Evolutionary conservation across 2,888 invertebrate species (phyloP).

Genomic region (Ditula angustiorana): DNA sequence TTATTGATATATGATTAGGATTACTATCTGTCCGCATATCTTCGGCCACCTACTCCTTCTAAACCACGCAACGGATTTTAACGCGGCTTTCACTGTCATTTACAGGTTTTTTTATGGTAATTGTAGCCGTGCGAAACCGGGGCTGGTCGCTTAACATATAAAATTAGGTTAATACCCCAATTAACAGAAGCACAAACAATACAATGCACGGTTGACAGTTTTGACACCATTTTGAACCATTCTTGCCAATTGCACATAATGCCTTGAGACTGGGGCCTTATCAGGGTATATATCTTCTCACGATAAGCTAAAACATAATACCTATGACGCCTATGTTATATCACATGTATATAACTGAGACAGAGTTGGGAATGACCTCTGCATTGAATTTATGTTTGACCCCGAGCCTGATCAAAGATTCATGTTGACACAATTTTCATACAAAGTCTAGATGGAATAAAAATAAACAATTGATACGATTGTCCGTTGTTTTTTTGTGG

Average conservation of each 20-base stretch:
- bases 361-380: conserved; percentile 24
- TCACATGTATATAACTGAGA: conserved; percentile 19
- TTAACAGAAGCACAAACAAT: conserved; percentile 9
- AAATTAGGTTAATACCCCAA: conserved; percentile 14
- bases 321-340: conserved; percentile 8
- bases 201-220: conserved; percentile 9
- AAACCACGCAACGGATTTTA: too few species aligned
- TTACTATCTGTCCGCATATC: too few species aligned
- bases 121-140: background rate
- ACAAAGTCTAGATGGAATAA: too few species aligned
- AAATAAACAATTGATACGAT: too few species aligned
- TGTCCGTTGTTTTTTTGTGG: too few species aligned
- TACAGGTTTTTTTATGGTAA: too few species aligned
- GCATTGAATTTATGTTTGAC: conserved; percentile 5
- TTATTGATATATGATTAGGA: too few species aligned
- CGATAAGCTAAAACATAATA: background rate
- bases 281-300: conserved; percentile 31
- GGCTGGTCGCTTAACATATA: background rate
- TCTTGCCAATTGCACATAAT: conserved; percentile 19
- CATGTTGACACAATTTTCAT: background rate
- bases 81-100: too few species aligned
- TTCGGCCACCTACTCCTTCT: too few species aligned
- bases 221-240: conserved; percentile 27
- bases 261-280: conserved; percentile 14
- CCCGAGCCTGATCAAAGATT: conserved; percentile 8